Conservation (phyloP, 2,888 invertebrate species). For the Exephanes ischioxanthus region DNA sequence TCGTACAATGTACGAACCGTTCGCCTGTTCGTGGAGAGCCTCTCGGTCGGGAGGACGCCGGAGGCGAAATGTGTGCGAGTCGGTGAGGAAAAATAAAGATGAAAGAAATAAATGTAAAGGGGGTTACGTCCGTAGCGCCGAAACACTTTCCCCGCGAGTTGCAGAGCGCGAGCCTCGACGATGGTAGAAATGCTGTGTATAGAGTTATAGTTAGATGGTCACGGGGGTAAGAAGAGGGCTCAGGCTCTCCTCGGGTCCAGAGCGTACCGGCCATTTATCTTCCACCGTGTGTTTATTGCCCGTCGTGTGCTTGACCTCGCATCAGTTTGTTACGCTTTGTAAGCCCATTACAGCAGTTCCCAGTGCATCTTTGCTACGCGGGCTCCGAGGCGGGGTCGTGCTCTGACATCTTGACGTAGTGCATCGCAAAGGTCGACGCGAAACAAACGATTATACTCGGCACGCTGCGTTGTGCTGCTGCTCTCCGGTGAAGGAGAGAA, state of each 20-base stretch:
- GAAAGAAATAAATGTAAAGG: slow-evolving; percentile 8
- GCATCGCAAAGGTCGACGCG: slow-evolving; percentile 84
- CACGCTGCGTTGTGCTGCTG: slow-evolving; percentile 17
- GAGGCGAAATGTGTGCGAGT: slow-evolving; percentile 45
- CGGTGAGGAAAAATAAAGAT: not conserved
- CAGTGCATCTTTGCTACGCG: slow-evolving; percentile 81
- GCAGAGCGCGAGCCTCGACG: slow-evolving; percentile 26
- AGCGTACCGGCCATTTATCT: slow-evolving; percentile 82
- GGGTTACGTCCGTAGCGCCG: slow-evolving; percentile 50
- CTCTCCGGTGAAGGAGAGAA: not conserved
- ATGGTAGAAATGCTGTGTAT: slow-evolving; percentile 11
- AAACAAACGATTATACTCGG: slow-evolving; percentile 81
- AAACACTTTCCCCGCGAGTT: slow-evolving; percentile 59
- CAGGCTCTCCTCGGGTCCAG: not conserved
- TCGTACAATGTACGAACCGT: slow-evolving; percentile 39
- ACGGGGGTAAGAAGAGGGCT: slow-evolving; percentile 8
- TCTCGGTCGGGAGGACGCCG: slow-evolving; percentile 44
- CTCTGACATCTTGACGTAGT: slow-evolving; percentile 85
- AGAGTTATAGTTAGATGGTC: slow-evolving; percentile 24
- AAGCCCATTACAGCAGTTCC: slow-evolving; percentile 84
- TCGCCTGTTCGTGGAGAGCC: slow-evolving; percentile 21
- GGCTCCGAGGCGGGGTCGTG: slow-evolving; percentile 81
- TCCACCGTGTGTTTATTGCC: slow-evolving; percentile 84
- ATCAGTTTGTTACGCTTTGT: slow-evolving; percentile 85
- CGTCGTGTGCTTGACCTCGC: slow-evolving; percentile 84